Evolutionary conservation across 2,113 vertebrate genomes (phyloP), one percentile per base, ranked within the genome.

Genomic region (Boulengeromyrus knoepffleri): DNA sequence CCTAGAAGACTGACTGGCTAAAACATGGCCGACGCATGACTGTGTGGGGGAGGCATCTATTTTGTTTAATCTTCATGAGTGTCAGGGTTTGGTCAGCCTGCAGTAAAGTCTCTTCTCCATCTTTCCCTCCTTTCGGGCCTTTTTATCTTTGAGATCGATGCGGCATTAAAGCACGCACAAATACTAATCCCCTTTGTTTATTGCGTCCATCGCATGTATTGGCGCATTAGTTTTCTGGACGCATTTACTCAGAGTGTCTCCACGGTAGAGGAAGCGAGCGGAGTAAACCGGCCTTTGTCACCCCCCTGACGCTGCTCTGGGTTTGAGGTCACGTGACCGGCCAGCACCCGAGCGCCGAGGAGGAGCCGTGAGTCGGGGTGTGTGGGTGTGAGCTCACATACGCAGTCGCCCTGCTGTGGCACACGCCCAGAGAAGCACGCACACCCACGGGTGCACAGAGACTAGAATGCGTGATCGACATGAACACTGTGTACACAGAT

Each of bases 401-500:
- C 13, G 49, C 21, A 31, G 31, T 2, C 21, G 87, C 56, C 62
- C 7, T 17, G 21, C 27, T 2, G 42, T 77, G 39, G 47, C 74
- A 86, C 58, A 88, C 70, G 83, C 87, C 88, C 27, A 77, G 80
- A 62, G 77, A 89, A 36, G 70, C 52, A 85, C 9, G 39, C 21
- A 50, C 77, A 24, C 88, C 56, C 87, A 47, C 77, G 56, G 39
- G 84, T 53, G 84, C 77, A 58, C 80, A 53, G 88, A 70, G 89
- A 66, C 58, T 12, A 66, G 62, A 5, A 4, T 31, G 62, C 27
- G n/a, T 13, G 62, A 70, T 31, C 12, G n/a, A 70, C 62, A 27
- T 31, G 27, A 13, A 70, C 62, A 13, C n/a, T 27, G 3, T 31
- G 70, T 85, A 88, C 47, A 49, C 45, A 47, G 9, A 49, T 7